Evolutionary conservation across 2,888 invertebrate species (phyloP), one percentile per base, ranked within the genome.

Genomic region (Patella caerulea): DNA sequence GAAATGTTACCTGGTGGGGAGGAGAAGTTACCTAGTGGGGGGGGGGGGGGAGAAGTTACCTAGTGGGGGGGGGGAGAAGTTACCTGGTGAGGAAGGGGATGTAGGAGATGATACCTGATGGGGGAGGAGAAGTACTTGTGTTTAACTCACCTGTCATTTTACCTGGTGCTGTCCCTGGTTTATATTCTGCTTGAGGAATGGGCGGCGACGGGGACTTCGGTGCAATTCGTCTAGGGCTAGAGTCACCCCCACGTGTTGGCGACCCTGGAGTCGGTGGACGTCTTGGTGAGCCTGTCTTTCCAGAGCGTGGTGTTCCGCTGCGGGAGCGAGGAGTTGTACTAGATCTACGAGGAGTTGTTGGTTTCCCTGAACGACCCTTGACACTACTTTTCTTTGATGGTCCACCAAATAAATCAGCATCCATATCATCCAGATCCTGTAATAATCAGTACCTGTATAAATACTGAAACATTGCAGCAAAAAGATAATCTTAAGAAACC

Each of bases 341-440:
- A 14, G 71, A 55, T 54, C 84, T 79, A 71, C 87, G 78, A 1
- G 88, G 88, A 24, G 88, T 87, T 14, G 83, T 86, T 15, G 78
- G 81, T 76, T 86, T 86, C 24, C 85, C 84, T 14, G 83, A 74
- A 74, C 85, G 85, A 3, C 75, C 65, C 53, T 86, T 85, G 9
- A 84, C 54, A 78, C 84, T 89, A 14, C 82, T 84, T 75, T 80
- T 81, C 54, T 86, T 86, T 73, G 85, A 86, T 65, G 81, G 80
- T 15, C 82, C 85, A 69, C 87, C 87, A 79, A 90, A 89, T 53
- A 90, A 81, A 77, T 88, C 87, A 34, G 89, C 88, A 86, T 90
- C 90, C 84, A 90, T 85, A 74, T 89, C 90, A 85, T 90, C 90
- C 24, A 90, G 78, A 78, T 87, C 88, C 90, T 90, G 79, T 4